These are phyloP conservation scores for Tachypleus tridentatus DNA, from an alignment of 1,140 invertebrate genomes.

Conservation along the genomic window DNA sequence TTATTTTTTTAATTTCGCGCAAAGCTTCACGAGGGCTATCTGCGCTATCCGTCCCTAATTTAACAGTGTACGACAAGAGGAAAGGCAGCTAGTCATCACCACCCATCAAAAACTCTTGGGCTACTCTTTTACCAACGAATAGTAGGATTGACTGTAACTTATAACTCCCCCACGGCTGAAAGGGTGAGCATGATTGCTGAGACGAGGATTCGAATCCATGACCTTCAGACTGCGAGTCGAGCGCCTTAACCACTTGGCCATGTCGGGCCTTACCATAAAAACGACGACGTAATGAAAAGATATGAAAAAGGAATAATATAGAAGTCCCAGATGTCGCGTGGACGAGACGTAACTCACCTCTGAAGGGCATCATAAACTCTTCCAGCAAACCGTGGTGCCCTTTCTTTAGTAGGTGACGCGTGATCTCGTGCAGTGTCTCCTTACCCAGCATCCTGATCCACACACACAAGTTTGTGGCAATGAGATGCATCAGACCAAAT, in stretches of 20 bases:
- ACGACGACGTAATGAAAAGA: neutral
- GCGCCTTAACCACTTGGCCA: neutral
- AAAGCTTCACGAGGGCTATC: too few relatives aligned
- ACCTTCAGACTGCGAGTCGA: neutral
- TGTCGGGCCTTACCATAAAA: neutral
- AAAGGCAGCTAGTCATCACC: too few relatives aligned
- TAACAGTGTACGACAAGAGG: too few relatives aligned
- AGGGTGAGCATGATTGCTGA: neutral
- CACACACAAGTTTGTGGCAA: constrained; percentile 93
- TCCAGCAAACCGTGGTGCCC: constrained; percentile 13
- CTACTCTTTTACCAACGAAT: too few relatives aligned
- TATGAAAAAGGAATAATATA: neutral
- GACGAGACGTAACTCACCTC: constrained; percentile 8
- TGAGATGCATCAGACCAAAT: constrained; percentile 95
- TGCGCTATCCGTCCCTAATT: too few relatives aligned
- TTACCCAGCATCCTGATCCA: constrained; percentile 79
- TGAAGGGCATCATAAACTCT: constrained; percentile 21
- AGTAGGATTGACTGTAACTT: too few relatives aligned
- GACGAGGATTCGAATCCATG: neutral
- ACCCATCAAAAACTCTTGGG: too few relatives aligned
- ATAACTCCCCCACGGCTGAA: neutral
- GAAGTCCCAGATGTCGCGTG: neutral
- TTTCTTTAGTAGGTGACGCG: constrained; percentile 14
- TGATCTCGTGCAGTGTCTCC: constrained; percentile 25
- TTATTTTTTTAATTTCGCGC: too few relatives aligned